phyloP scores from a whole-genome alignment of 2,113 vertebrate species.

The Pogona vitticeps region DNA sequence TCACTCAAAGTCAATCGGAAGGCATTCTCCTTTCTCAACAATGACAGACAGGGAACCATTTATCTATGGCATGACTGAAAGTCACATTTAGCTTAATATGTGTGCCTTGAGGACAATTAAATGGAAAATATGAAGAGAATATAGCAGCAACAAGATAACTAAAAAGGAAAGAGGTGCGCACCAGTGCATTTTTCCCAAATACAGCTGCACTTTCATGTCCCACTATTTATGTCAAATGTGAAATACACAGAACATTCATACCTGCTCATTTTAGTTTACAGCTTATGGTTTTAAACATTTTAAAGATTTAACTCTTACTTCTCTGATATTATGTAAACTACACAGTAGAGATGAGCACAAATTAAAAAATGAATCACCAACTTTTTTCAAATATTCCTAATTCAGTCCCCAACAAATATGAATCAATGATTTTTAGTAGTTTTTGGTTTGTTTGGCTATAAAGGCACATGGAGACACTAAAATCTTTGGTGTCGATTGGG shows the following conservation, averaged over 20 bases:
- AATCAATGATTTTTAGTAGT: too few relatives aligned
- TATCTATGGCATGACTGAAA: neutral
- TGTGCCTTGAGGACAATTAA: neutral
- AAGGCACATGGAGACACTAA: too few relatives aligned
- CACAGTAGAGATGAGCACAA: too few relatives aligned
- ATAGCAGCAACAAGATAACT: neutral
- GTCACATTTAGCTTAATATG: constrained; percentile 2
- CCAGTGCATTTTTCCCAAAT: neutral
- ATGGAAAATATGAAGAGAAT: neutral
- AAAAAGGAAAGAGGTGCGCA: neutral
- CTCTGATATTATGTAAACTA: too few relatives aligned
- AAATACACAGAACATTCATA: neutral
- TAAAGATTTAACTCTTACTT: too few relatives aligned
- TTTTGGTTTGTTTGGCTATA: too few relatives aligned
- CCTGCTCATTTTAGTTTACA: neutral
- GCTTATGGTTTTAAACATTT: neutral
- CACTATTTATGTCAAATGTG: neutral
- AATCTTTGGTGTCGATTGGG: too few relatives aligned
- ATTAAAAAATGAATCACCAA: too few relatives aligned
- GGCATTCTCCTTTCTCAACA: constrained; percentile 25
- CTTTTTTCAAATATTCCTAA: too few relatives aligned
- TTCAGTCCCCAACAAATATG: too few relatives aligned
- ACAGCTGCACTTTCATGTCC: neutral
- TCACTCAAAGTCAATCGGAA: constrained; percentile 43
- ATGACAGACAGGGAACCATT: constrained; percentile 50